Percentiles rank a stretch among this genome's conserved stretches.
These are phyloP conservation scores for Synergus itoensis DNA, from an alignment of 2,888 invertebrate species.

Conservation along the genomic window DNA sequence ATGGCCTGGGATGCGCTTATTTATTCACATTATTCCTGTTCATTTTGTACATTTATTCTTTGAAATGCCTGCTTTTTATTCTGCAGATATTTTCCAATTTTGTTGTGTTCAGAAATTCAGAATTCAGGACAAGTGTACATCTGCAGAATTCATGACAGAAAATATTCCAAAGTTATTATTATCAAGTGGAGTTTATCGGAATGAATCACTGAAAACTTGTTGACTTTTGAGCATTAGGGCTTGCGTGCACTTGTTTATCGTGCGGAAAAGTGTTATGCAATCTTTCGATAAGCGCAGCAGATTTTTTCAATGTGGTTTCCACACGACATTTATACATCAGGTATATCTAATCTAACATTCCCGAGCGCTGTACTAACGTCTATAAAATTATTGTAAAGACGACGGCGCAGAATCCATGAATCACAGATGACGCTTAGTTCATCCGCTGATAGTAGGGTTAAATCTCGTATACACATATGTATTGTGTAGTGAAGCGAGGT, in stretches of 20 bases:
- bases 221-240: not conserved
- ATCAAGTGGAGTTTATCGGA: not conserved
- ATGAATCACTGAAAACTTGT: conserved; percentile 8
- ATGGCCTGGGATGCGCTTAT: conserved; percentile 20
- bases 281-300: not conserved
- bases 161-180: not conserved
- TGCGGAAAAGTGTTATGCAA: conserved; percentile 17
- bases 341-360: conserved; percentile 70
- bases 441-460: conserved; percentile 18
- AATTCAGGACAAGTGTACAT: not conserved
- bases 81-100: too few relatives aligned
- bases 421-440: conserved; percentile 53
- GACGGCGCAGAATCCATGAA: conserved; percentile 67
- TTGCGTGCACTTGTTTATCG: not conserved
- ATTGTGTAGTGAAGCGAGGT: conserved; percentile 3
- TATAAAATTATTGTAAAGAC: conserved; percentile 58
- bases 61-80: too few relatives aligned
- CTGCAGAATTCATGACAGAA: not conserved
- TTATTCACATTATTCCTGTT: conserved; percentile 19
- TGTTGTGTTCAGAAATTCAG: too few relatives aligned
- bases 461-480: not conserved
- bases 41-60: not conserved
- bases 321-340: conserved; percentile 7
- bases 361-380: conserved; percentile 52
- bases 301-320: not conserved